Base-by-base conservation (phyloP, 2,797 vertebrate genomes). In the Periparus ater region DNA sequence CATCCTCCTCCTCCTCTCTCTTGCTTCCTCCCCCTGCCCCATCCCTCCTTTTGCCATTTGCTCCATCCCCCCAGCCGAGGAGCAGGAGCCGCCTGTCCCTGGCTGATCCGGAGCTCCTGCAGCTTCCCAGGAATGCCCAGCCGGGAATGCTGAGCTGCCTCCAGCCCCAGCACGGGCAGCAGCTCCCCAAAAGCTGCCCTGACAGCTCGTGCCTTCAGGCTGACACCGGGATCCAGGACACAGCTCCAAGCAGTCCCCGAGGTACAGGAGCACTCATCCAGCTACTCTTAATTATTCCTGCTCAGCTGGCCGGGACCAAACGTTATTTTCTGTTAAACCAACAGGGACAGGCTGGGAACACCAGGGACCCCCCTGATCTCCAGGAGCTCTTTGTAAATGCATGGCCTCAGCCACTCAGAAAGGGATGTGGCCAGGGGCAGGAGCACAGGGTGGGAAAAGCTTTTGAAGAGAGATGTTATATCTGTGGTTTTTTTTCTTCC, bases 261-360 rank as follows among this genome's bases (percentile, higher is more conserved):
- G 95, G 71, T 29, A 87, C 80, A 36, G 60, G 85, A 76, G 92
- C 84, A 74, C 81, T 95, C 95, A 91, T 57, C 81, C 93, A 61
- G 74, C 5, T 60, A n/a, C 77, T 79, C 38, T 45, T 86, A 93
- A 95, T 95, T 94, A 95, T 48, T 62, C 77, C 91, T 81, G 94
- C 93, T 96, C 90, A 91, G 80, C 91, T 82, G 91, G 83, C 83
- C 84, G 38, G 83, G 80, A 88, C 83, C 89, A 94, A 96, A 95
- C 84, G 85, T 82, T 94, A 76, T 95, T 92, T 90, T 93, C 86
- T 89, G 78, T 63, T 70, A 89, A 94, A 67, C 83, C 91, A 42
- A 53, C 4, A 70, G 93, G 90, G 95, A 88, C 76, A 50, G 79
- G 73, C 88, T 85, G 71, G 16, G 77, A 85, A 36, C 80, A 82